Percentiles rank a stretch among this genome's conserved stretches.
These are phyloP conservation scores for Tympanuchus pallidicinctus DNA, from an alignment of 2,113 vertebrate species.

Conservation along the genomic window DNA sequence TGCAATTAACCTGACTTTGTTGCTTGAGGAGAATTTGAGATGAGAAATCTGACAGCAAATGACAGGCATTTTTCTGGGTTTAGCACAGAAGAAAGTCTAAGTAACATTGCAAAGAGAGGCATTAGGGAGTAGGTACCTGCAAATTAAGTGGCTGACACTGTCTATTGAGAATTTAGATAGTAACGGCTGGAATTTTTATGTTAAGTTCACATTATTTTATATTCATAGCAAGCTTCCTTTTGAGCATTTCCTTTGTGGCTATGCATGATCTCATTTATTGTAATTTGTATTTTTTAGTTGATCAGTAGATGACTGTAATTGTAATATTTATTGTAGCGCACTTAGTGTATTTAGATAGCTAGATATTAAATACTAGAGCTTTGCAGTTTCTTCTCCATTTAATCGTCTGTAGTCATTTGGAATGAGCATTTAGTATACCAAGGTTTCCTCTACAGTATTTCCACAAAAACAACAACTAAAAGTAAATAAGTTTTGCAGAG, in stretches of 20 bases:
- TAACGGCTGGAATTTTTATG: conserved; percentile 90
- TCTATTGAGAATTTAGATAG: conserved; percentile 91
- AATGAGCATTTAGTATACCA: conserved; percentile 11
- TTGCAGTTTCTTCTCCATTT: conserved; percentile 49
- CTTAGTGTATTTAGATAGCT: conserved; percentile 72
- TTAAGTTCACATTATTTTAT: conserved; percentile 91
- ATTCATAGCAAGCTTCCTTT: conserved; percentile 87
- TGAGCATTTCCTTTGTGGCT: conserved; percentile 86
- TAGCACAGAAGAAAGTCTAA: conserved; percentile 98
- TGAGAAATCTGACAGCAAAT: conserved; percentile 98
- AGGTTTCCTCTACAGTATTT: conserved; percentile 38
- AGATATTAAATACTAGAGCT: conserved; percentile 61
- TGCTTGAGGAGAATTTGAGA: conserved; percentile 98
- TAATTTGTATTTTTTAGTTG: conserved; percentile 86
- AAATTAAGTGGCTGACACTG: conserved; percentile 92
- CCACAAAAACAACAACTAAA: conserved; percentile 11
- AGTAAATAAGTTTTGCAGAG: conserved; percentile 22
- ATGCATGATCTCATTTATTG: conserved; percentile 87
- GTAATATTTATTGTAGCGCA: conserved; percentile 79
- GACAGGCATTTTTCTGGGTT: conserved; percentile 97
- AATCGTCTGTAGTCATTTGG: conserved; percentile 21
- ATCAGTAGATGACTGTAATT: conserved; percentile 83
- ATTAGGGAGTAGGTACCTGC: conserved; percentile 93
- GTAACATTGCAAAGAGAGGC: conserved; percentile 94
- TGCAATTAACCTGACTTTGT: conserved; percentile 99